Base-by-base conservation (phyloP, 2,888 invertebrate genomes). In the Microchrysa polita region DNA sequence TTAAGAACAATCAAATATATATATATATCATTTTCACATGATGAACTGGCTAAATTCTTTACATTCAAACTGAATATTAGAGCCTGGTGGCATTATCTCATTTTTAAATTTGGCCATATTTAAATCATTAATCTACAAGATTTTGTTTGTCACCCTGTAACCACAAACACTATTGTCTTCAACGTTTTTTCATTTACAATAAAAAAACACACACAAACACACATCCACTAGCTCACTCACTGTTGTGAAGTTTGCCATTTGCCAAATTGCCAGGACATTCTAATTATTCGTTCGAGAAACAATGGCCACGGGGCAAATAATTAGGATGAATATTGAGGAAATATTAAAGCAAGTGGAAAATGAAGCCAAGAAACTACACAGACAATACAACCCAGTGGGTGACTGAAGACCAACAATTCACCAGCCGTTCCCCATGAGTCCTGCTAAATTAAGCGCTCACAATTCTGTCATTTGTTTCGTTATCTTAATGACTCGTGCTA, bases 321-420 rank as follows among this genome's bases (percentile, higher is more conserved):
- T 76, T 76, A 76, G 73, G 76, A 76, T 76, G 76, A 74, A 76
- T 76, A 76, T 74, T 76, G 72, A 57, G 63, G 69, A 74, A 74
- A 72, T 76, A 74, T 74, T 74, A 72, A 72, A 72, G 69, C 69
- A 57, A 69, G 72, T 72, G 61, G 72, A 59, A 73, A 73, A 60
- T 73, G 63, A 53, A 61, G 72, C 57, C 18, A 20, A 55, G 40
- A 59, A 20, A 44, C 57, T 71, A 55, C 27, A 14, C 59, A 2
- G 7, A 34, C 27, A 18, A 57, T 22, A 48, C 16, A 48, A 10
- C 48, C 5, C 48, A 48, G 48, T 48, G 48, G 27, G 48, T 48
- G 48, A 48, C 12, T 48, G 48, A 52, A 18, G 52, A 18, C 20
- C 14, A 48, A 34, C 27, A 34, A 44, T n/a, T n/a, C 16, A n/a